Percentiles rank a stretch among this genome's conserved stretches.
Conservation (phyloP, 2,888 invertebrate species). For the Bombylius major region DNA sequence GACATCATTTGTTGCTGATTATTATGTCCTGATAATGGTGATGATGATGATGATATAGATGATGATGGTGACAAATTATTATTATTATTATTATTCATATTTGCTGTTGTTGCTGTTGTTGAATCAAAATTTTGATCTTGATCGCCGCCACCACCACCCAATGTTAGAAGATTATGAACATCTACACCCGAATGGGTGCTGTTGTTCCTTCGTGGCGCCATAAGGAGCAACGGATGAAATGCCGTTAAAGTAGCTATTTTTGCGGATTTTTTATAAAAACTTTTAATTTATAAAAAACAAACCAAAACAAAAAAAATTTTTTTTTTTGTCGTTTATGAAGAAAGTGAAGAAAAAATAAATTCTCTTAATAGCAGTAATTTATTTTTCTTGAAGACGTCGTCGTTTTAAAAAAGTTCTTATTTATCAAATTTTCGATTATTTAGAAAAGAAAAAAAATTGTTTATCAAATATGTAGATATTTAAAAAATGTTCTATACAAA, state of each 20-base stretch:
- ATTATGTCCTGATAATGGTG: slow-evolving; percentile 6
- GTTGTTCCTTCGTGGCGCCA: slow-evolving; percentile 44
- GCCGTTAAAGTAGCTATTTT: slow-evolving; percentile 23
- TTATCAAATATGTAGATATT: too few species aligned
- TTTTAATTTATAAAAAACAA: too few species aligned
- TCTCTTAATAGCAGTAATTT: too few species aligned
- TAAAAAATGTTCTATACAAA: too few species aligned
- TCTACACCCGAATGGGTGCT: slow-evolving; percentile 18
- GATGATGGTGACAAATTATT: slow-evolving; percentile 3
- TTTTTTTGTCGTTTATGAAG: too few species aligned
- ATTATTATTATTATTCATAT: background rate
- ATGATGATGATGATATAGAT: slow-evolving; percentile 11
- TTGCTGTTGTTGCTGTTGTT: slow-evolving; percentile 11
- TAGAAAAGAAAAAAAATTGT: too few species aligned
- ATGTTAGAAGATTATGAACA: slow-evolving; percentile 32
- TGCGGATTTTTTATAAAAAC: slow-evolving; percentile 15
- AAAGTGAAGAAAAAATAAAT: too few species aligned
- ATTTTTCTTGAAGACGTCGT: too few species aligned
- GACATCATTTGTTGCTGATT: slow-evolving; percentile 11
- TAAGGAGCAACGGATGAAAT: slow-evolving; percentile 28
- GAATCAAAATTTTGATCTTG: slow-evolving; percentile 8
- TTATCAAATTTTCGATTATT: too few species aligned
- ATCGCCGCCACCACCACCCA: slow-evolving; percentile 7
- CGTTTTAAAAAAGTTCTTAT: too few species aligned
- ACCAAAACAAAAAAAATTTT: too few species aligned